Base-by-base conservation (phyloP, 2,113 vertebrate genomes). In the Melozone crissalis region DNA sequence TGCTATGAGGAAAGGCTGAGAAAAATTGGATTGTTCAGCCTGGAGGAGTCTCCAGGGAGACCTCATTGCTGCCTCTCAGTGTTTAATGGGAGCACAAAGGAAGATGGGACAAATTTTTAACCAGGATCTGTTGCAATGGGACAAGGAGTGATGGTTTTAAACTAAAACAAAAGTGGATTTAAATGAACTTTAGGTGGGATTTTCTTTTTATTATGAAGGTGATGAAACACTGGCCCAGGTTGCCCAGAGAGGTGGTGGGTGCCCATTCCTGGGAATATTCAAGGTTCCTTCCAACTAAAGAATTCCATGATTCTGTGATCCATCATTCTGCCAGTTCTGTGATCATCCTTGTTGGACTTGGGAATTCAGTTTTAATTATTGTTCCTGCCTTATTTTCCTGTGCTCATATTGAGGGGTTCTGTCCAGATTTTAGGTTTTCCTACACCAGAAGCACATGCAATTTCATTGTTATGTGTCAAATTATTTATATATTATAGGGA, bases 401-500 rank as follows among this genome's bases (percentile, higher is more conserved):
- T 8, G 9, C 23, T 76, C 46, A 3, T 3, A 14, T 2, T 18
- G 22, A 52, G 11, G 20, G 13, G 6, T 2, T 43, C 59, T 55
- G 21, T 20, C 35, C 39, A 47, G 13, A 33, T 35, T 55, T 68
- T 20, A 23, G 37, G 33, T 47, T 84, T 68, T 63, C 65, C 73
- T 66, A 27, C 21, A 59, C 10, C 28, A 67, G 51, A 17, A 74
- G 13, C 8, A 52, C 22, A 63, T 67, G 37, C 24, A 67, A 7
- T 24, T 39, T 67, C 30, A 17, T 77, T 54, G 30, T 9, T 4
- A 10, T 7, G 7, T 12, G 20, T 35, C 54, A 61, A 55, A 41
- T 31, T 59, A 27, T 41, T n/a, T 26, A 3, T 20, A 18, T n/a
- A 16, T 4, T 5, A 33, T 0, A 72, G 10, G 2, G 5, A 59